phyloP scores from a whole-genome alignment of 2,113 vertebrate genomes.

The Neoarius graeffei region DNA sequence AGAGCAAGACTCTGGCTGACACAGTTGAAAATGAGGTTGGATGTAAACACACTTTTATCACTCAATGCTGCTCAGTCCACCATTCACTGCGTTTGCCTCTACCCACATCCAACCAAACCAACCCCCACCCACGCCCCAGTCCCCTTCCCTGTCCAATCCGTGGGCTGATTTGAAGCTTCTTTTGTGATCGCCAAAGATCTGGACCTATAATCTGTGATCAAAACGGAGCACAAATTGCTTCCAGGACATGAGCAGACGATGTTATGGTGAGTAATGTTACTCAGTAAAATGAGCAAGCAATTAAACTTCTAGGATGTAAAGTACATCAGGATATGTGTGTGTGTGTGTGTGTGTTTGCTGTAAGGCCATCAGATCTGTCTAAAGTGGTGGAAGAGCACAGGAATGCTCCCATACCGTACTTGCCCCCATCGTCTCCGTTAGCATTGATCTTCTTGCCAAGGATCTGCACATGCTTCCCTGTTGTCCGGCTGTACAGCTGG shows the following conservation, averaged over 20 bases:
- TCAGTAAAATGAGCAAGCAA: neutral
- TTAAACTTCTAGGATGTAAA: neutral
- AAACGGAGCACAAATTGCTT: neutral
- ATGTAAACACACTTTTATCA: constrained; percentile 53
- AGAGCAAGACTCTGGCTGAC: constrained; percentile 45
- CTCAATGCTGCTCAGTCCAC: constrained; percentile 37
- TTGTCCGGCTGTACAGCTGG: constrained; percentile 80
- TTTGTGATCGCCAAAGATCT: neutral
- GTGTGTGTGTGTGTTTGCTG: neutral
- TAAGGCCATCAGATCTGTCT: neutral
- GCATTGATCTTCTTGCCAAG: constrained; percentile 78
- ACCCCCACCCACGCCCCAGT: neutral
- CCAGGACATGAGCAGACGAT: neutral
- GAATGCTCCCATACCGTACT: constrained; percentile 78
- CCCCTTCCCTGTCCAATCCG: neutral
- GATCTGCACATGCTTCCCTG: constrained; percentile 79
- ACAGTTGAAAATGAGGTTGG: constrained; percentile 36
- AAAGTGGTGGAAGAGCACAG: constrained; percentile 59
- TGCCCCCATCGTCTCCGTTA: constrained; percentile 83
- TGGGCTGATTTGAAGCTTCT: neutral
- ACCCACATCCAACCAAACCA: neutral
- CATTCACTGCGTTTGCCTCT: constrained; percentile 34
- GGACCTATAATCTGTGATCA: neutral
- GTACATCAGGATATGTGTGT: neutral
- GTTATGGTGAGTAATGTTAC: neutral